Base-by-base conservation (phyloP, 2,888 invertebrate genomes). In the Cosmopolites sordidus region DNA sequence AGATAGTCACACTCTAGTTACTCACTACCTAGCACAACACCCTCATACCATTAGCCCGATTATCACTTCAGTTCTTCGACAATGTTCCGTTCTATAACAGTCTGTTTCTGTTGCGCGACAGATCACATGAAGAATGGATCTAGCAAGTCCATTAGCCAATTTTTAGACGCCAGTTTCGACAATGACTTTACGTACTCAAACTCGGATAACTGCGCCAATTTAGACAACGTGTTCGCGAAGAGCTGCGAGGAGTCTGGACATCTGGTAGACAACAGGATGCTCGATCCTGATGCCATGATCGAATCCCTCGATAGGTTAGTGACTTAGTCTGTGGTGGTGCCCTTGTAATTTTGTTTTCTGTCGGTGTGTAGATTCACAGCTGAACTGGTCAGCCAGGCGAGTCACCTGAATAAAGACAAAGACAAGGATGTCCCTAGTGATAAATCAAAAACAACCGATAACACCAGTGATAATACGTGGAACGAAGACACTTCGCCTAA, bases 401-500 rank as follows among this genome's bases (percentile, higher is more conserved):
- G 82, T 58, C 82, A 82, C 54, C 71, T 83, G 58, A 76, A 80
- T 75, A 78, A 65, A 69, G 76, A 72, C 49, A 68, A 70, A 12
- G 65, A 64, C 38, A 66, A 33, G n/a, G 33, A 43, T 11, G 33
- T 58, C 51, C 60, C 1, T 61, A 27, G 62, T 18, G 58, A 56
- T 11, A 46, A 48, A 40, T 44, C 49, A 55, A 30, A 64, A 38
- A 56, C 58, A 38, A 60, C 59, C 29, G 51, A 51, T 11, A 11
- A 11, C n/a, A 33, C 33, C 4, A 27, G 9, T 9, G 78, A 78
- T 14, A 87, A 87, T 67, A 89, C 88, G 0, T 90, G 90, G 89
- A 88, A 87, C 65, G 89, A 90, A 49, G 86, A 88, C 69, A 83
- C 86, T 1, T 84, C 84, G 46, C 86, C 86, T 0, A 87, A 88